Evolutionary conservation across 1,140 invertebrate genomes (phyloP).

Genomic region (Babylonia areolata): DNA sequence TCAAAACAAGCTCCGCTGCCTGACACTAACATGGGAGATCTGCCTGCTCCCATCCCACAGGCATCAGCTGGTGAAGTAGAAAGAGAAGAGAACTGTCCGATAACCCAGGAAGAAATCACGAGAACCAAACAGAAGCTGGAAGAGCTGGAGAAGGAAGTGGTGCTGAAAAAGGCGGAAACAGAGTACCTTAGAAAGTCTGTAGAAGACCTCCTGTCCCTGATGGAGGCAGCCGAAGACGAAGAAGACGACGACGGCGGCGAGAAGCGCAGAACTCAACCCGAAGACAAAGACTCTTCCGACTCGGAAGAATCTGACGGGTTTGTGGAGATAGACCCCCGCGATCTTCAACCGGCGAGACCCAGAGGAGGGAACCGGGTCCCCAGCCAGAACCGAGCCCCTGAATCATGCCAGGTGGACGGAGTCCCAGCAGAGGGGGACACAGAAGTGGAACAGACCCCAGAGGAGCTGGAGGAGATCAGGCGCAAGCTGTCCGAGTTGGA

Average conservation of each 20-base stretch:
- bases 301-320: neutral
- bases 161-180: neutral
- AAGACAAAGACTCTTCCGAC: neutral
- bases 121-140: slow-evolving; percentile 3
- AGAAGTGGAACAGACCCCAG: neutral
- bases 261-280: neutral
- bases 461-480: neutral
- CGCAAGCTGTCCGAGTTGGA: neutral
- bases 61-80: neutral
- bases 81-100: neutral
- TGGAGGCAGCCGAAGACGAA: slow-evolving; percentile 7
- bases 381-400: no score
- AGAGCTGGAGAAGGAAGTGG: slow-evolving; percentile 1
- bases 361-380: neutral
- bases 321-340: neutral
- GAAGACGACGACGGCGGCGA: neutral
- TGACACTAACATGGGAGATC: neutral
- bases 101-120: neutral
- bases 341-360: neutral
- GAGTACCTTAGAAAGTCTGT: neutral
- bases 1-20: neutral
- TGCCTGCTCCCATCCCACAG: neutral
- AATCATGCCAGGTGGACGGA: neutral
- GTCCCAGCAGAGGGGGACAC: neutral
- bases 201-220: slow-evolving; percentile 15